Conservation (phyloP, 2,888 invertebrate genomes). For the Tanytarsus gracilentus region DNA sequence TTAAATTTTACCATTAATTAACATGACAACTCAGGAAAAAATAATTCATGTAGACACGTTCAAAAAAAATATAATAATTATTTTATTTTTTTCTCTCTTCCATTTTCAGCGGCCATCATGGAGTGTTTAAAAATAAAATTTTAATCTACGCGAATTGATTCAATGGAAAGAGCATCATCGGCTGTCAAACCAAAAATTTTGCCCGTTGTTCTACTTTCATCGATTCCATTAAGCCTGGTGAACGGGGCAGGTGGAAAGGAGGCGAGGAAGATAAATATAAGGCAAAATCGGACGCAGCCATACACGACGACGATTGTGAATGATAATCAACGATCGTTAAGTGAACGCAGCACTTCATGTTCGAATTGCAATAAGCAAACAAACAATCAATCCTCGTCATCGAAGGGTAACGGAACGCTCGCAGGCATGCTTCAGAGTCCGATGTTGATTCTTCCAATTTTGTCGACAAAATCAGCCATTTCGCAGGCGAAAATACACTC, state of each 20-base stretch:
- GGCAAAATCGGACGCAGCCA: slow-evolving; percentile 6
- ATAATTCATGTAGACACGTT: too few relatives aligned
- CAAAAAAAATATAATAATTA: too few relatives aligned
- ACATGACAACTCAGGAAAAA: too few relatives aligned
- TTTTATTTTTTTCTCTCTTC: too few relatives aligned
- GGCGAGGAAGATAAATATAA: slow-evolving; percentile 10
- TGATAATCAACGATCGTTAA: not conserved
- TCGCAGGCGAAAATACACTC: slow-evolving; percentile 9
- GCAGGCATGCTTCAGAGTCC: slow-evolving; percentile 19
- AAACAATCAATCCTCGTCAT: not conserved
- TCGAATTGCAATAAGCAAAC: slow-evolving; percentile 23
- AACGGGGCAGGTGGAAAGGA: not conserved
- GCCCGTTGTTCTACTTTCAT: not conserved
- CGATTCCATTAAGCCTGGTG: slow-evolving; percentile 15
- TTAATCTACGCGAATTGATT: not conserved
- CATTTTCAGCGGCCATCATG: too few relatives aligned
- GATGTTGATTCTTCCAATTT: slow-evolving; percentile 21
- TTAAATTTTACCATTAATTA: too few relatives aligned
- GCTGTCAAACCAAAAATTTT: not conserved
- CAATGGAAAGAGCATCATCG: not conserved
- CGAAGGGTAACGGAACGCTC: not conserved
- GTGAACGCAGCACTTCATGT: slow-evolving; percentile 13
- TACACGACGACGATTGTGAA: not conserved
- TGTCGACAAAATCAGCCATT: slow-evolving; percentile 1
- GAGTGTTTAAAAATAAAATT: too few relatives aligned